phyloP scores from a whole-genome alignment of 2,797 vertebrate species.

The Crocidura indochinensis region DNA sequence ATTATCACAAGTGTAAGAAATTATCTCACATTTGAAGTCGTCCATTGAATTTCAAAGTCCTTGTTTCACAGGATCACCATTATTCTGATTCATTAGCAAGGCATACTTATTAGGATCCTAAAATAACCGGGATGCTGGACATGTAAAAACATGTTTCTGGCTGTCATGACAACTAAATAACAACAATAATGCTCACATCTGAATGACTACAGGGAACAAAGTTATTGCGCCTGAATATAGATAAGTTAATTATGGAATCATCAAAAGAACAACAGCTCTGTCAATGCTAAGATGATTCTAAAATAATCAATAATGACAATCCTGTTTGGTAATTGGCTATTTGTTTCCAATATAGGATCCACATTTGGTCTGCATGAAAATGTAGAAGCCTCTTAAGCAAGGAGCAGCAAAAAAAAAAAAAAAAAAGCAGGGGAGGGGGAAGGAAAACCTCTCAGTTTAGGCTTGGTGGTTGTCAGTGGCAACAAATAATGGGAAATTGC shows the following conservation, averaged over 20 bases:
- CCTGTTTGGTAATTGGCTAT: conserved; percentile 85
- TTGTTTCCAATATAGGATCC: conserved; percentile 77
- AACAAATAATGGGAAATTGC: conserved; percentile 93
- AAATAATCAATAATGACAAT: conserved; percentile 83
- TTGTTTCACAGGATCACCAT: conserved; percentile 70
- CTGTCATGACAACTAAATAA: conserved; percentile 83
- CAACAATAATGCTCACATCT: conserved; percentile 81
- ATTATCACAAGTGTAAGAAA: conserved; percentile 49
- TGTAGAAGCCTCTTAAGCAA: conserved; percentile 80
- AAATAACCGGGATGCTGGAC: conserved; percentile 81
- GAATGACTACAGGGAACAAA: conserved; percentile 80
- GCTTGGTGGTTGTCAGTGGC: conserved; percentile 91
- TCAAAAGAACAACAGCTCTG: conserved; percentile 82
- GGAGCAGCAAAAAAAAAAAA: conserved; percentile 5
- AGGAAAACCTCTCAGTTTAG: conserved; percentile 88
- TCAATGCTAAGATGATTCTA: conserved; percentile 80
- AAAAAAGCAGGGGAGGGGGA: background rate
- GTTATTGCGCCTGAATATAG: conserved; percentile 85
- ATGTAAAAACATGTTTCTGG: conserved; percentile 81
- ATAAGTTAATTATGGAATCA: conserved; percentile 85
- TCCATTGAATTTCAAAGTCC: conserved; percentile 75
- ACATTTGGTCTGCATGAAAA: conserved; percentile 77
- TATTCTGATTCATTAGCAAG: conserved; percentile 84
- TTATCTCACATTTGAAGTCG: conserved; percentile 63
- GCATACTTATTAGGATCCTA: conserved; percentile 82